phyloP scores from a whole-genome alignment of 2,797 vertebrate genomes.

The Melanotaenia maccullochi region DNA sequence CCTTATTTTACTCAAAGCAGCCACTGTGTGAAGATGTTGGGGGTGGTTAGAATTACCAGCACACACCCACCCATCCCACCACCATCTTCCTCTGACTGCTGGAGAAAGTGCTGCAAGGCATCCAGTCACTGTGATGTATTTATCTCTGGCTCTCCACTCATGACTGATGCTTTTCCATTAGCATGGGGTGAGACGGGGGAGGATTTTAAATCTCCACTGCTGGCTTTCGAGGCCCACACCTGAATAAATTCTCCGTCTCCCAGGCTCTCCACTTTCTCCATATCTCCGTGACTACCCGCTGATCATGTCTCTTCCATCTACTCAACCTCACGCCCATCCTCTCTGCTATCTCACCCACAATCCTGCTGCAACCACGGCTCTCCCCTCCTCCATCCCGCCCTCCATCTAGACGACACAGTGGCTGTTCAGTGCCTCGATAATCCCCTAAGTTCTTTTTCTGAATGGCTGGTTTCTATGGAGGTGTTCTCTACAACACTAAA shows the following conservation, averaged over 20 bases:
- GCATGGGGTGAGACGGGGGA: slow-evolving; percentile 45
- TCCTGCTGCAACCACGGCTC: slow-evolving; percentile 28
- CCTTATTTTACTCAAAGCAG: slow-evolving; percentile 25
- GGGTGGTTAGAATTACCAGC: slow-evolving; percentile 33
- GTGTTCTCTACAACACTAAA: slow-evolving; percentile 65
- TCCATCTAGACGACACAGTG: slow-evolving; percentile 29
- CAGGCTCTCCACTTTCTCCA: slow-evolving; percentile 16
- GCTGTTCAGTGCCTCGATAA: slow-evolving; percentile 54
- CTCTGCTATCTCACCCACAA: slow-evolving; percentile 51
- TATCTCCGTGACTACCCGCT: slow-evolving; percentile 49
- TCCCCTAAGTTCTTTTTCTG: slow-evolving; percentile 46
- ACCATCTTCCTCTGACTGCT: slow-evolving; percentile 31
- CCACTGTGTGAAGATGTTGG: slow-evolving; percentile 25
- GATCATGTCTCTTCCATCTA: slow-evolving; percentile 55
- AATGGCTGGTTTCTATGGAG: slow-evolving; percentile 53
- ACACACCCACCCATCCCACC: background rate
- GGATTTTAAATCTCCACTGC: slow-evolving; percentile 64
- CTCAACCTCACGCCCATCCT: slow-evolving; percentile 40
- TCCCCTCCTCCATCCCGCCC: slow-evolving; percentile 13
- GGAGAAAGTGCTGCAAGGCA: slow-evolving; percentile 47
- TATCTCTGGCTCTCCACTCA: slow-evolving; percentile 65
- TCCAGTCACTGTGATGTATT: slow-evolving; percentile 66
- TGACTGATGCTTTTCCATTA: slow-evolving; percentile 77
- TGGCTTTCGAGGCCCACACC: slow-evolving; percentile 56
- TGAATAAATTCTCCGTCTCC: slow-evolving; percentile 61